Evolutionary conservation across 2,113 vertebrate genomes (phyloP).

Genomic region (Nothocercus julius): DNA sequence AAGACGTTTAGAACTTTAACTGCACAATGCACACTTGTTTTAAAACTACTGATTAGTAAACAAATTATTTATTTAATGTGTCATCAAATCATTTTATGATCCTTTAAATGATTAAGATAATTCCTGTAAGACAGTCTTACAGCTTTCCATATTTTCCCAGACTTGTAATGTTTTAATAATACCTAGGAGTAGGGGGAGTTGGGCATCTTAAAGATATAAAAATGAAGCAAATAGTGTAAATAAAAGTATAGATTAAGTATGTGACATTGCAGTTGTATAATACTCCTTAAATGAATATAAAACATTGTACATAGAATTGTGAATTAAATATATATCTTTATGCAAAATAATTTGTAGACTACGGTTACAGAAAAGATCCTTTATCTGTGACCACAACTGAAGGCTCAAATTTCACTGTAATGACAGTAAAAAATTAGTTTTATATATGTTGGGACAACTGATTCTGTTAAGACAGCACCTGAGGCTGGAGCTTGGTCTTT

Average conservation of each 20-base stretch:
- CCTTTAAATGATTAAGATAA: not conserved
- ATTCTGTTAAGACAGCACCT: not conserved
- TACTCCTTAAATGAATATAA: conserved; percentile 79
- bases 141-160: not conserved
- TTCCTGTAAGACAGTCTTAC: not conserved
- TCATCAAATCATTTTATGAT: conserved; percentile 40
- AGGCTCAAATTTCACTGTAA: not conserved
- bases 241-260: conserved; percentile 54
- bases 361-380: not conserved
- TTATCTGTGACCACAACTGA: not conserved
- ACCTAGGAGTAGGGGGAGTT: not conserved
- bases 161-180: not conserved
- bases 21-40: conserved; percentile 75
- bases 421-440: not conserved
- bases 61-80: conserved; percentile 77
- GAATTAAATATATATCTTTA: conserved; percentile 65
- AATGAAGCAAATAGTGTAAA: conserved; percentile 68
- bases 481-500: not conserved
- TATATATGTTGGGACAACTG: not conserved
- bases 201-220: conserved; percentile 8
- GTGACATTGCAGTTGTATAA: conserved; percentile 74
- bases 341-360: conserved; percentile 29
- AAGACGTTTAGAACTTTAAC: conserved; percentile 59
- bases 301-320: conserved; percentile 76
- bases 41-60: conserved; percentile 79